Evolutionary conservation across 2,888 invertebrate species (phyloP), one percentile per base, ranked within the genome.

Genomic region (Scelioninae gen. 1): DNA sequence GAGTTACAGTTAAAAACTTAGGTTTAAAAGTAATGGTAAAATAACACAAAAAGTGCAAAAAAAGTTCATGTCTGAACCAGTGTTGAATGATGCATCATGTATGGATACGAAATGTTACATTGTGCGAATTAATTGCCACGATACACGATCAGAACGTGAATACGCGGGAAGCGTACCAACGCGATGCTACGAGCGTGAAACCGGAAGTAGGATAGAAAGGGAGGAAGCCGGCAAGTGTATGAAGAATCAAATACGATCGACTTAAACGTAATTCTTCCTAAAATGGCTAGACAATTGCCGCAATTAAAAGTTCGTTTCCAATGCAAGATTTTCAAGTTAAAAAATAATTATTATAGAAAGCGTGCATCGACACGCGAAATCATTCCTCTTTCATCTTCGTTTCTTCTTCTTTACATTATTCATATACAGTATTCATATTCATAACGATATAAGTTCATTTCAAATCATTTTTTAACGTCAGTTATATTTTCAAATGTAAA

Each of bases 181-280:
- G 77, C 68, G 62, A 68, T n/a, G 65, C 49, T 38, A 16, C 40
- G 60, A n/a, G 38, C 62, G 47, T 34, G 38, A 72, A 72, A 66
- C 65, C 66, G 79, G 79, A 79, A 79, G 56, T 72, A 66, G 66
- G 51, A 74, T 53, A 60, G 79, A 72, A 72, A 65, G 47, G 40
- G 56, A 78, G 78, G 69, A 78, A 78, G 56, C 45, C 15, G 0
- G 15, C 58, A 34, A 47, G 71, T 53, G 58, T 53, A 58, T 43
- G 34, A 66, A 40, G 65, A 72, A 72, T 65, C 65, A 43, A 72
- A 79, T 66, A 55, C 34, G 23, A n/a, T n/a, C n/a, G n/a, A n/a
- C n/a, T n/a, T n/a, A n/a, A n/a, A n/a, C n/a, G n/a, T n/a, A n/a
- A n/a, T n/a, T n/a, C n/a, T n/a, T n/a, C n/a, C n/a, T n/a, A n/a